phyloP scores from a whole-genome alignment of 2,113 vertebrate species.

The Otis tarda region DNA sequence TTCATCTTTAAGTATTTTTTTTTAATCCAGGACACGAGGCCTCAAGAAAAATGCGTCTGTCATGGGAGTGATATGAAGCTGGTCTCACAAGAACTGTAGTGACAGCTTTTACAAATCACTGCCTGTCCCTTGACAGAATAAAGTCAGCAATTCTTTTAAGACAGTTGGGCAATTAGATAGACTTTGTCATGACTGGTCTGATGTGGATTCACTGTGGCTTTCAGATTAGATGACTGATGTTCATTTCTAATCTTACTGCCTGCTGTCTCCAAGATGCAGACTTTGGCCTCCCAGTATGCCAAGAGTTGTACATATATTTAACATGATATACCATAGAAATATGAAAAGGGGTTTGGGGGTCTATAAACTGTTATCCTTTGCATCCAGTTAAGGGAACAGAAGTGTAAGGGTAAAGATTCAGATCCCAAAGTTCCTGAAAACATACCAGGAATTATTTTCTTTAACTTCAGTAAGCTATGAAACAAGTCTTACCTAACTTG shows the following conservation, averaged over 20 bases:
- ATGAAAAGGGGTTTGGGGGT: not conserved
- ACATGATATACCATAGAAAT: not conserved
- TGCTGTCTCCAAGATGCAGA: not conserved
- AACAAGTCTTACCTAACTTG: not conserved
- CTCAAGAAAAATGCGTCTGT: not conserved
- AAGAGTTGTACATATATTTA: not conserved
- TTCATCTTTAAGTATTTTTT: not conserved
- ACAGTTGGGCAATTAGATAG: not conserved
- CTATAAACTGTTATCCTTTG: not conserved
- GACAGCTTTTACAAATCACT: not conserved
- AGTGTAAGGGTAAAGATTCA: not conserved
- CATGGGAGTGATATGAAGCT: not conserved
- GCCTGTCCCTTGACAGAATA: not conserved
- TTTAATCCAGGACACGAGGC: not conserved
- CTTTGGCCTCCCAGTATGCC: not conserved
- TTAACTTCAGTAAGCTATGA: not conserved
- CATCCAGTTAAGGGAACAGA: not conserved
- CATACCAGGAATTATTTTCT: not conserved
- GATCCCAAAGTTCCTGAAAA: not conserved
- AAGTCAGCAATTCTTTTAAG: not conserved
- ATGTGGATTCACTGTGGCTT: not conserved
- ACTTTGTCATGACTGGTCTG: not conserved
- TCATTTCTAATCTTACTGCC: not conserved
- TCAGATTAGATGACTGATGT: not conserved
- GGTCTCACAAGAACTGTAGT: not conserved